A percentile compares a stretch with the other conserved stretches of the same genome.
These are phyloP conservation scores for Lamellibrachia satsuma DNA, from an alignment of 2,888 invertebrate genomes.

Conservation along the genomic window DNA sequence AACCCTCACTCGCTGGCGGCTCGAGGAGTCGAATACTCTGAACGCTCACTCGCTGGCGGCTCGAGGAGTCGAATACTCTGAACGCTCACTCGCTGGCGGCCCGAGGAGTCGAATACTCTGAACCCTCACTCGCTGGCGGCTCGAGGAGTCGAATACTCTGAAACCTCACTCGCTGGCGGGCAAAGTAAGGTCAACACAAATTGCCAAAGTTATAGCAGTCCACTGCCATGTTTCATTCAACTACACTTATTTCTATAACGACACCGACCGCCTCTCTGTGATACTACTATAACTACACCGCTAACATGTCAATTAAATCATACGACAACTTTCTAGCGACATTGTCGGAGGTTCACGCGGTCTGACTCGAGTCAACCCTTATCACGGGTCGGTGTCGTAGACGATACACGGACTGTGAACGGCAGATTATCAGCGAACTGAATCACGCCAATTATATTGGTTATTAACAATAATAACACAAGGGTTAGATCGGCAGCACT, in stretches of 20 bases:
- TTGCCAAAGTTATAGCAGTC: not conserved
- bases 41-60: no score
- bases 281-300: not conserved
- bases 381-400: not conserved
- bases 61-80: no score
- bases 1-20: no score
- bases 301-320: slow-evolving; percentile 5
- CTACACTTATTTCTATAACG: not conserved
- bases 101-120: no score
- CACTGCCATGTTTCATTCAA: not conserved
- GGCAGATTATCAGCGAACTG: not conserved
- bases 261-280: not conserved
- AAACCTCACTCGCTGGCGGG: not conserved
- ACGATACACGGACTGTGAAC: slow-evolving; percentile 10
- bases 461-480: not conserved
- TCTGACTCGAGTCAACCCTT: not conserved
- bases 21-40: no score
- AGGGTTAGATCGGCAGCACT: not conserved
- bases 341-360: not conserved
- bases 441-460: not conserved
- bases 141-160: no score
- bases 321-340: not conserved
- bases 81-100: no score
- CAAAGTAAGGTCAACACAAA: not conserved
- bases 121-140: no score